Percentiles rank a stretch among this genome's conserved stretches.
phyloP scores from a whole-genome alignment of 1,140 invertebrate genomes.

The Carcinoscorpius rotundicauda region DNA sequence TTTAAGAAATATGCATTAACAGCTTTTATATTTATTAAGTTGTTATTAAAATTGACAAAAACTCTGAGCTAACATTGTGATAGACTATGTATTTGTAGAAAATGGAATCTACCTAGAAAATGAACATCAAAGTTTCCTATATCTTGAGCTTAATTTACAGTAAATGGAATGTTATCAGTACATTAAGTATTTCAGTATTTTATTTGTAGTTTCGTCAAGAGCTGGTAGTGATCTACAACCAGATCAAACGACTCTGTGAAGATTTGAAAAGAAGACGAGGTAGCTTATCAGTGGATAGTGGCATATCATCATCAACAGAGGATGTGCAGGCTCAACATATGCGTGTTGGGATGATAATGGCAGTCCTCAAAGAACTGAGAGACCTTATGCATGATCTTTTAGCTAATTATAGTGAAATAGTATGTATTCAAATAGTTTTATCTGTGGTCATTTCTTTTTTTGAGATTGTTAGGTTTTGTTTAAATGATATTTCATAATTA shows the following conservation, averaged over 20 bases:
- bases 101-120: too few species aligned
- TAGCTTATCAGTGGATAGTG: slow-evolving; percentile 20
- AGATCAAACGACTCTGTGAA: slow-evolving; percentile 35
- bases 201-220: slow-evolving; percentile 34
- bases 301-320: slow-evolving; percentile 18
- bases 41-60: too few species aligned
- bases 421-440: slow-evolving; percentile 1
- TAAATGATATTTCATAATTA: too few species aligned
- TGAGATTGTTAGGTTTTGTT: too few species aligned
- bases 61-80: too few species aligned
- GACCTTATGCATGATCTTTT: slow-evolving; percentile 28
- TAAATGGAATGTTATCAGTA: too few species aligned
- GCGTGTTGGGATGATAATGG: slow-evolving; percentile 35
- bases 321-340: slow-evolving; percentile 18
- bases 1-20: too few species aligned
- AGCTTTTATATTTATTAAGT: too few species aligned
- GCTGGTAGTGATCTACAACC: slow-evolving; percentile 36
- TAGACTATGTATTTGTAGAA: too few species aligned
- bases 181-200: too few species aligned
- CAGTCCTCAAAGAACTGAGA: slow-evolving; percentile 34
- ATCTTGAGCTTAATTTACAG: too few species aligned
- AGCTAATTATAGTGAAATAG: slow-evolving; percentile 13
- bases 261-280: slow-evolving; percentile 30
- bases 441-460: neutral
- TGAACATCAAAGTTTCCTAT: too few species aligned